Evolutionary conservation across 2,797 vertebrate species (phyloP).

Genomic region (Lagocephalus sceleratus): DNA sequence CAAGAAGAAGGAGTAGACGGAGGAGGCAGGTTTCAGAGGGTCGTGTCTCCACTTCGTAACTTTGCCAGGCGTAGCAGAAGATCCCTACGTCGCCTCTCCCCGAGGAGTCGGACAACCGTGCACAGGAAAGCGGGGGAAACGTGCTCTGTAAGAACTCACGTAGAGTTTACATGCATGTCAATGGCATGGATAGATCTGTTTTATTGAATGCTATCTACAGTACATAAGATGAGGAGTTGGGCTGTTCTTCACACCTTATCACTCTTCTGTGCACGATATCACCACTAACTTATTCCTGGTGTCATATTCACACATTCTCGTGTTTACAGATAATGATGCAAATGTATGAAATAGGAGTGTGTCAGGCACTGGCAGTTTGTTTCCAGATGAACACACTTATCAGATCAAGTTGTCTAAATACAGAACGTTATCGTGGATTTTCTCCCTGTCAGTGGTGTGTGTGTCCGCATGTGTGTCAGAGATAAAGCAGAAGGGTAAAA

Average conservation of each 20-base stretch:
- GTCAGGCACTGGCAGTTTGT: constrained; percentile 7
- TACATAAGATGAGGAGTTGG: no score
- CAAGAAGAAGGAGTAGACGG: constrained; percentile 24
- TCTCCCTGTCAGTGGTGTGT: constrained; percentile 14
- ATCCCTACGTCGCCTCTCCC: constrained; percentile 80
- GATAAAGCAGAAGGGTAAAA: constrained; percentile 32
- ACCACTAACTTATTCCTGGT: not conserved
- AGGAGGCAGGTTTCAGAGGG: constrained; percentile 71
- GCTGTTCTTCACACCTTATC: constrained; percentile 4
- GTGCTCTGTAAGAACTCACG: constrained; percentile 65
- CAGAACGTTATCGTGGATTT: constrained; percentile 52
- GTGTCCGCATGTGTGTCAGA: constrained; percentile 39
- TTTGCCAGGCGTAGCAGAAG: constrained; percentile 84
- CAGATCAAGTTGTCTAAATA: constrained; percentile 41
- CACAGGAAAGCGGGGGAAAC: constrained; percentile 76
- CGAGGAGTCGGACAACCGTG: constrained; percentile 78
- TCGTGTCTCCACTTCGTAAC: constrained; percentile 81
- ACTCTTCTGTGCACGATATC: constrained; percentile 2
- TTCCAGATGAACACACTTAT: constrained; percentile 42
- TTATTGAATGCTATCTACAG: not conserved
- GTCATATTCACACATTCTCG: constrained; percentile 1
- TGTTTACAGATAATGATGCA: constrained; percentile 37
- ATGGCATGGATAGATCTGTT: constrained; percentile 1
- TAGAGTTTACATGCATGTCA: not conserved
- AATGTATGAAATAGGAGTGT: constrained; percentile 29